A percentile compares a stretch with the other conserved stretches of the same genome.
Conservation (phyloP, 1,140 invertebrate genomes). For the Listronotus bonariensis region DNA sequence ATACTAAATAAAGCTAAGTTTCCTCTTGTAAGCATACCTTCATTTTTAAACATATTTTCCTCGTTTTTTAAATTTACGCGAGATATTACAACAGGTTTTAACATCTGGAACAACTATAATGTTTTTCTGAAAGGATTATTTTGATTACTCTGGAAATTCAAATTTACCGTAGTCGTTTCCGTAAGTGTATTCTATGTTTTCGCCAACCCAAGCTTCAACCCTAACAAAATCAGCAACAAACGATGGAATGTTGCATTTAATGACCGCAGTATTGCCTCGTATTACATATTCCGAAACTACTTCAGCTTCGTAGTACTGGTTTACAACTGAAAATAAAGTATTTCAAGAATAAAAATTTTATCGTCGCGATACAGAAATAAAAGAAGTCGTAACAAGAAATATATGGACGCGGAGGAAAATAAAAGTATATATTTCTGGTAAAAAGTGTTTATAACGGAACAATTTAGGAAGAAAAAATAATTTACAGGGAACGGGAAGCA, state of each 20-base stretch:
- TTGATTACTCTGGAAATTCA: no score
- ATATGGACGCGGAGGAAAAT: not conserved
- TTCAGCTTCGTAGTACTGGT: conserved; percentile 88
- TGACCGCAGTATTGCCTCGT: conserved; percentile 86
- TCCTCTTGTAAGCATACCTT: no score
- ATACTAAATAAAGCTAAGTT: no score
- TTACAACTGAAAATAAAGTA: conserved; percentile 72
- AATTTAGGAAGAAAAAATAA: no score
- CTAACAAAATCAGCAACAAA: conserved; percentile 90
- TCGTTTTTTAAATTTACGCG: no score
- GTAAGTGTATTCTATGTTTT: conserved; percentile 69
- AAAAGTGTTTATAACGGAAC: no score
- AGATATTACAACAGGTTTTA: no score
- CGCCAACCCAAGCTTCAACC: conserved; percentile 86
- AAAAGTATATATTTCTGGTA: no score
- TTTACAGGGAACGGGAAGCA: no score
- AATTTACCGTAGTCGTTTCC: conserved; percentile 60
- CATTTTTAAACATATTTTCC: no score
- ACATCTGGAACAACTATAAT: conserved; percentile 1
- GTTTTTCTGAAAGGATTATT: no score
- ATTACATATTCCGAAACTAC: conserved; percentile 93
- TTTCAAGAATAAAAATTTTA: not conserved
- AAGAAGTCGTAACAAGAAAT: not conserved
- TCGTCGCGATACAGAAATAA: conserved; percentile 2
- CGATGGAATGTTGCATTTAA: conserved; percentile 91